phyloP scores from a whole-genome alignment of 2,888 invertebrate genomes.

The Zeuzera pyrina region DNA sequence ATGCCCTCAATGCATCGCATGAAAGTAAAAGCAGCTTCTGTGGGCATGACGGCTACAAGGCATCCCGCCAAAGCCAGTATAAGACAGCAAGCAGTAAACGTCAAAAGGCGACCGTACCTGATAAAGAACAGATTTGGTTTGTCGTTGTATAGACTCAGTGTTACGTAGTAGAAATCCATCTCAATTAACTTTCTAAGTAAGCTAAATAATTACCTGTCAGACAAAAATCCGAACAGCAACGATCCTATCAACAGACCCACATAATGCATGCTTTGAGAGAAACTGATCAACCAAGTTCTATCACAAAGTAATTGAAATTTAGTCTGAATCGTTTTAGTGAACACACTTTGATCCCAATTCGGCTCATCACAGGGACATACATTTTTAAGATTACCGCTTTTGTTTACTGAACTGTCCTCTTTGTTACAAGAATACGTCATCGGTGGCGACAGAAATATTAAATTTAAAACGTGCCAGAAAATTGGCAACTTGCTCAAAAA shows the following conservation, averaged over 20 bases:
- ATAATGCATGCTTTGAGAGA: slow-evolving; percentile 41
- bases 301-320: slow-evolving; percentile 40
- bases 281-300: slow-evolving; percentile 35
- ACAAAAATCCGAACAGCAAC: slow-evolving; percentile 39
- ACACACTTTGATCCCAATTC: slow-evolving; percentile 37
- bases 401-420: slow-evolving; percentile 1
- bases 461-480: slow-evolving; percentile 45
- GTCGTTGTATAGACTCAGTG: background rate
- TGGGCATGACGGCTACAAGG: slow-evolving; percentile 36
- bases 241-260: slow-evolving; percentile 44
- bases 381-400: slow-evolving; percentile 13
- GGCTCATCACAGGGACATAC: slow-evolving; percentile 40
- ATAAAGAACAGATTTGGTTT: slow-evolving; percentile 12
- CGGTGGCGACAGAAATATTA: slow-evolving; percentile 46
- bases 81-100: slow-evolving; percentile 27
- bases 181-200: background rate
- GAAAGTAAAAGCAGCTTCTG: slow-evolving; percentile 24
- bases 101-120: slow-evolving; percentile 42
- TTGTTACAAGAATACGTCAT: slow-evolving; percentile 33
- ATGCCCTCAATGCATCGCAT: slow-evolving; percentile 46
- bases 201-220: slow-evolving; percentile 35
- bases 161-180: background rate
- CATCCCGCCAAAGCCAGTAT: slow-evolving; percentile 32
- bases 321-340: slow-evolving; percentile 41
- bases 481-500: slow-evolving; percentile 37